Evolutionary conservation across 2,113 vertebrate species (phyloP).

Genomic region (Hylia prasina): DNA sequence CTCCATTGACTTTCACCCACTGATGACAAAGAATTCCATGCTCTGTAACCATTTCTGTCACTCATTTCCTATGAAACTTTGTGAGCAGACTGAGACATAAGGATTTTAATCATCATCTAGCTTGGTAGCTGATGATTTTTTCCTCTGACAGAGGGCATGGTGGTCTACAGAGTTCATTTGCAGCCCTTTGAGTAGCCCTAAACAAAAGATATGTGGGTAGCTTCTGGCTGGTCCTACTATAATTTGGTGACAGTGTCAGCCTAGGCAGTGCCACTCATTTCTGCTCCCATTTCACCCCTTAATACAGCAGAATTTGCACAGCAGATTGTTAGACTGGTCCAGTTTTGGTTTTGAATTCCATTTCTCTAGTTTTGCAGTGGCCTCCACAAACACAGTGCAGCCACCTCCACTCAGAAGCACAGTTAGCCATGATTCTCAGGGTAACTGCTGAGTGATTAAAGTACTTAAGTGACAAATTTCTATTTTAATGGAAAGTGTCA

Average conservation of each 20-base stretch:
- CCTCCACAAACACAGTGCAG: not conserved
- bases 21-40: not conserved
- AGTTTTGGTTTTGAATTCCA: not conserved
- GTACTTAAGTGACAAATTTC: not conserved
- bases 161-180: not conserved
- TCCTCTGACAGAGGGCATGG: rapidly evolving
- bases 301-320: not conserved
- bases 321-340: not conserved
- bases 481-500: not conserved
- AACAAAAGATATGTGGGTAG: not conserved
- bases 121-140: rapidly evolving
- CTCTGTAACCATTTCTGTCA: not conserved
- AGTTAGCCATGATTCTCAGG: not conserved
- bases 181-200: not conserved
- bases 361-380: not conserved
- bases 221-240: not conserved
- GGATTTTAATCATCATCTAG: not conserved
- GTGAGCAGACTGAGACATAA: not conserved
- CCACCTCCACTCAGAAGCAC: not conserved
- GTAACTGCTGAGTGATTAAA: not conserved
- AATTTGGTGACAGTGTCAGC: not conserved
- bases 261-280: not conserved
- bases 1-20: not conserved
- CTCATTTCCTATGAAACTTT: not conserved
- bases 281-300: not conserved